Percentiles rank a stretch among this genome's conserved stretches.
Conservation (phyloP, 2,888 invertebrate species). For the Drosophila imparisetae region DNA sequence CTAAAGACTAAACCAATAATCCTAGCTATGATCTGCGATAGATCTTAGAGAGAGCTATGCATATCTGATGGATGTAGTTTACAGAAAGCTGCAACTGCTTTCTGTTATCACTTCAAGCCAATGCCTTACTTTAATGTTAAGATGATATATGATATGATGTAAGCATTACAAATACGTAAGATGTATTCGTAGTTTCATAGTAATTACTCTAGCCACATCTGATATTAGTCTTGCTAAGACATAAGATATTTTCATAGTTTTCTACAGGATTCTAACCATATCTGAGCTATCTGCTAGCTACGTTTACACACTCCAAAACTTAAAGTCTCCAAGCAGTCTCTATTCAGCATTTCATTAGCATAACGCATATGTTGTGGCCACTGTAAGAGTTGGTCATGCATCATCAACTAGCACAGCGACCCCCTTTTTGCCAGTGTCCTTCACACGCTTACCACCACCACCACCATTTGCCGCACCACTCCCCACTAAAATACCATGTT, state of each 20-base stretch:
- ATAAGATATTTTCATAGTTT: neutral
- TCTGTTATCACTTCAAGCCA: too few relatives aligned
- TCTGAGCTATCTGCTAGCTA: neutral
- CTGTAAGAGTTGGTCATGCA: conserved; percentile 24
- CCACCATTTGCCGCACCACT: neutral
- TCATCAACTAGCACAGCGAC: conserved; percentile 2
- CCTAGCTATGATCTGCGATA: neutral
- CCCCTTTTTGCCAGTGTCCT: conserved; percentile 29
- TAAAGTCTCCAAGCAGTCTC: neutral
- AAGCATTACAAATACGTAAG: neutral
- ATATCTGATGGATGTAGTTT: neutral
- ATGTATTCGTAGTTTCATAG: neutral
- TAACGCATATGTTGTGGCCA: conserved; percentile 13
- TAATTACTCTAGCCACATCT: neutral
- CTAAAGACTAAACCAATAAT: neutral
- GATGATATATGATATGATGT: neutral
- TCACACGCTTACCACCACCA: conserved; percentile 44
- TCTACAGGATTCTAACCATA: neutral
- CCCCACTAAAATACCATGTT: neutral
- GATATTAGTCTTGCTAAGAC: neutral
- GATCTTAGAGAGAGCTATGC: neutral
- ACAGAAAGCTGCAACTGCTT: too few relatives aligned
- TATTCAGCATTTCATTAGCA: neutral
- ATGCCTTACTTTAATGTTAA: too few relatives aligned
- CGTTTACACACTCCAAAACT: neutral